Percentiles rank a stretch among this genome's conserved stretches.
Evolutionary conservation across 2,797 vertebrate species (phyloP).

Genomic region (Lutjanus argentimaculatus): DNA sequence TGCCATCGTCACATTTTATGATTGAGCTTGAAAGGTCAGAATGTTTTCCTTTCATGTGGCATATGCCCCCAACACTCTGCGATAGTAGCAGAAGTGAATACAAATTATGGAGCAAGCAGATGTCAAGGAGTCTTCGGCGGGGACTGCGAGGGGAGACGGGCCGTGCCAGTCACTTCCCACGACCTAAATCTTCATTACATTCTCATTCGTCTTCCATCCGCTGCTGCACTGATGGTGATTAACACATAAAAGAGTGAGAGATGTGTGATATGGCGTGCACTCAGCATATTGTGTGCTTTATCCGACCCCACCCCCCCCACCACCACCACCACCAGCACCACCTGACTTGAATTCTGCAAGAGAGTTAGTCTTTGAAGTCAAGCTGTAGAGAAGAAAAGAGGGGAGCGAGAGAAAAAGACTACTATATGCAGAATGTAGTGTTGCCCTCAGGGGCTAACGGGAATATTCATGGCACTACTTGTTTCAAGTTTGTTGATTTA

Average conservation of each 20-base stretch:
- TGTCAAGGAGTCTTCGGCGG: conserved; percentile 49
- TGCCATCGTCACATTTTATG: conserved; percentile 37
- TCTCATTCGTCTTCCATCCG: conserved; percentile 59
- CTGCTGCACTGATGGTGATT: conserved; percentile 66
- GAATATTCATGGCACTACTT: conserved; percentile 80
- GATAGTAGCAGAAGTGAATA: conserved; percentile 28
- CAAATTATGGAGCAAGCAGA: conserved; percentile 62
- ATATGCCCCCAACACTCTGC: conserved; percentile 23
- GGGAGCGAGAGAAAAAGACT: conserved; percentile 33
- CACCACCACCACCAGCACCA: conserved; percentile 46
- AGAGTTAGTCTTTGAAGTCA: conserved; percentile 78
- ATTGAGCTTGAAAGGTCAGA: conserved; percentile 57
- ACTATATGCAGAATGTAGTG: conserved; percentile 54
- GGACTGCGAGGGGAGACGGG: background rate
- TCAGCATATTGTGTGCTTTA: conserved; percentile 63
- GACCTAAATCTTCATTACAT: conserved; percentile 74
- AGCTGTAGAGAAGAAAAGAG: conserved; percentile 55
- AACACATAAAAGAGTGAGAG: conserved; percentile 78
- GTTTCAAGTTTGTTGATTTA: conserved; percentile 85
- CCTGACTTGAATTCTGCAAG: conserved; percentile 73
- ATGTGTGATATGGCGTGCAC: conserved; percentile 65
- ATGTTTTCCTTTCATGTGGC: conserved; percentile 63
- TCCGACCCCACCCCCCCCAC: background rate
- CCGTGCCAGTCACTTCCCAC: conserved; percentile 69
- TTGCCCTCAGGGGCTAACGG: conserved; percentile 68